A percentile compares a stretch with the other conserved stretches of the same genome.
phyloP scores from a whole-genome alignment of 2,797 vertebrate species.

The Molothrus ater region DNA sequence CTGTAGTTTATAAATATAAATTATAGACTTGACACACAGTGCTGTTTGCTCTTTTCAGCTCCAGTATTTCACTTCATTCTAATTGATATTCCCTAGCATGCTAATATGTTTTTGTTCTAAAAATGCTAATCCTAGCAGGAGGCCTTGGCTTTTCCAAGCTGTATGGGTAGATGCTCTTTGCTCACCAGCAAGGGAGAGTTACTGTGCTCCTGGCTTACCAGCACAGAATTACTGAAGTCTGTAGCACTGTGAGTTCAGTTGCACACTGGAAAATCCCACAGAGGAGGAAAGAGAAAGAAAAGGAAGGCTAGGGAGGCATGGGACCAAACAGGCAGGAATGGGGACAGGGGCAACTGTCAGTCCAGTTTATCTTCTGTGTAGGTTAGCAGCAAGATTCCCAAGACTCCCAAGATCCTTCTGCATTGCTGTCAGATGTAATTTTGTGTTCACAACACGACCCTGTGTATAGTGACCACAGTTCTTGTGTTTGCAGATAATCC shows the following conservation, averaged over 20 bases:
- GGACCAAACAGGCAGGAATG: neutral
- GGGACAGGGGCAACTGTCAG: neutral
- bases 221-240: neutral
- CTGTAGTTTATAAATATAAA: neutral
- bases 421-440: neutral
- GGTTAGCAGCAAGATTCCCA: neutral
- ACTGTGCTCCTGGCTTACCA: neutral
- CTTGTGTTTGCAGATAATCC: neutral
- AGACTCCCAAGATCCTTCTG: neutral
- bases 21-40: neutral
- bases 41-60: neutral
- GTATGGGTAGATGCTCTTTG: neutral
- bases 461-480: neutral
- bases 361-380: neutral
- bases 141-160: neutral
- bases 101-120: neutral
- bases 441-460: rapidly evolving
- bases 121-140: neutral
- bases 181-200: neutral
- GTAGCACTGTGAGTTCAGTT: neutral
- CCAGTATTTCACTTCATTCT: neutral
- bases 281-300: neutral
- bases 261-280: neutral
- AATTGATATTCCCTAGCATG: neutral
- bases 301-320: rapidly evolving